Conservation (phyloP, 2,888 invertebrate genomes). For the Nematopogon swammerdamellus region DNA sequence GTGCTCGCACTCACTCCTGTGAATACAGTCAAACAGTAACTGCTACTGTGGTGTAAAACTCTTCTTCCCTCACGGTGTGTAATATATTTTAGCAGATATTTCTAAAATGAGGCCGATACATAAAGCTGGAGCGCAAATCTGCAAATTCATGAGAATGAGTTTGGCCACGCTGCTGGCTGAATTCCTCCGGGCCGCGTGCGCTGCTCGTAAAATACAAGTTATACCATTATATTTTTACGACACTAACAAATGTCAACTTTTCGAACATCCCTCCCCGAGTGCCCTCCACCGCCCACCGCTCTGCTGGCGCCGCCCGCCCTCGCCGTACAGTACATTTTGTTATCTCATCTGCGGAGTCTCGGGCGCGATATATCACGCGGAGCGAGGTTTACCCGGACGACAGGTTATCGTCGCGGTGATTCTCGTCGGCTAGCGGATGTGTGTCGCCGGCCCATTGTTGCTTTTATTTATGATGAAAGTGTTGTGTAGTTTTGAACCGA, state of each 20-base stretch:
- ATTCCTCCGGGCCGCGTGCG: not conserved
- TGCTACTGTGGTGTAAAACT: no score
- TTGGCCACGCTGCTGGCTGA: not conserved
- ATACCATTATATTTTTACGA: slow-evolving; percentile 49
- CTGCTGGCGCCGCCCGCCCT: slow-evolving; percentile 13
- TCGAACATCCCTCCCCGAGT: slow-evolving; percentile 27
- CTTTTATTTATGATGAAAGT: not conserved
- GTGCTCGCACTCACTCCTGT: no score
- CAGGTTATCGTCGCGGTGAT: not conserved
- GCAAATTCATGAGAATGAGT: not conserved
- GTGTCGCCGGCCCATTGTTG: not conserved
- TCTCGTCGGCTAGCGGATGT: not conserved
- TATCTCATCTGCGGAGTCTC: not conserved
- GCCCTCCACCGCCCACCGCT: no score
- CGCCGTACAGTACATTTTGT: not conserved
- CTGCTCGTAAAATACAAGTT: slow-evolving; percentile 45
- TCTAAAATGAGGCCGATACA: no score
- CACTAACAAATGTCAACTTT: slow-evolving; percentile 47
- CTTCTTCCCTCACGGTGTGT: no score
- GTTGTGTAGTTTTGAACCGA: not conserved
- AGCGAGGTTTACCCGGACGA: not conserved
- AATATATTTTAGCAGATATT: no score
- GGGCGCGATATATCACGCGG: not conserved
- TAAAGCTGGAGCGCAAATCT: not conserved
- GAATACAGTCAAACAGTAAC: no score